Evolutionary conservation across 2,888 invertebrate genomes (phyloP).

Genomic region (Gisinianus flammeolus): DNA sequence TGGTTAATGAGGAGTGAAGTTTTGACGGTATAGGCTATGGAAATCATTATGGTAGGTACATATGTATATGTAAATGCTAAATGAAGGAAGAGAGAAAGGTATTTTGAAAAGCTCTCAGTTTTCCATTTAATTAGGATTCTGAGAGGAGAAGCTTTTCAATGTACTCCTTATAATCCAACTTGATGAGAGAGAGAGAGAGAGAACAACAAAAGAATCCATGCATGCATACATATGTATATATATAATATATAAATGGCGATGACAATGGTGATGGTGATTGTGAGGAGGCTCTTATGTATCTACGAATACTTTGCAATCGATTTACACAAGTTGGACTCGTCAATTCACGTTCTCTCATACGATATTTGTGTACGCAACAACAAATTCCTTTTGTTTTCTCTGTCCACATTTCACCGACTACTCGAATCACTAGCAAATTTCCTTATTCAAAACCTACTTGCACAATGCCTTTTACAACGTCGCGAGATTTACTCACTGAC

Average conservation of each 20-base stretch:
- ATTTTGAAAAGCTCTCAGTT: background rate
- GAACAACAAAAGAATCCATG: constrained; percentile 1
- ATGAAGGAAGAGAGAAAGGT: too few species aligned
- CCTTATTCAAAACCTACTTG: too few species aligned
- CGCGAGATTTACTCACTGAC: too few species aligned
- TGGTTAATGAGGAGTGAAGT: too few species aligned
- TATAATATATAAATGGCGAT: too few species aligned
- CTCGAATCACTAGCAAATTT: too few species aligned
- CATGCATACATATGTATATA: too few species aligned
- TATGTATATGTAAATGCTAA: too few species aligned
- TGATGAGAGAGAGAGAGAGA: constrained; percentile 20
- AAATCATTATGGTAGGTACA: too few species aligned
- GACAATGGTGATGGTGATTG: too few species aligned
- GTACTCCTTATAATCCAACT: constrained; percentile 20
- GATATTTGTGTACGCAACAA: background rate
- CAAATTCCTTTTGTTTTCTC: background rate
- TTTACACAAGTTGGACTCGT: background rate
- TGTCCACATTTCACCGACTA: background rate
- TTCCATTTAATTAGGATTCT: constrained; percentile 21
- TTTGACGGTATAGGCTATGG: too few species aligned
- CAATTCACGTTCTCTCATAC: background rate
- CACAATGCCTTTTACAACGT: too few species aligned
- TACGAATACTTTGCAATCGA: constrained; percentile 1
- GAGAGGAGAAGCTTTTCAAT: background rate
- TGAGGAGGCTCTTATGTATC: constrained; percentile 3